Base-by-base conservation (phyloP, 2,888 invertebrate species). In the Polydrusus cervinus region DNA sequence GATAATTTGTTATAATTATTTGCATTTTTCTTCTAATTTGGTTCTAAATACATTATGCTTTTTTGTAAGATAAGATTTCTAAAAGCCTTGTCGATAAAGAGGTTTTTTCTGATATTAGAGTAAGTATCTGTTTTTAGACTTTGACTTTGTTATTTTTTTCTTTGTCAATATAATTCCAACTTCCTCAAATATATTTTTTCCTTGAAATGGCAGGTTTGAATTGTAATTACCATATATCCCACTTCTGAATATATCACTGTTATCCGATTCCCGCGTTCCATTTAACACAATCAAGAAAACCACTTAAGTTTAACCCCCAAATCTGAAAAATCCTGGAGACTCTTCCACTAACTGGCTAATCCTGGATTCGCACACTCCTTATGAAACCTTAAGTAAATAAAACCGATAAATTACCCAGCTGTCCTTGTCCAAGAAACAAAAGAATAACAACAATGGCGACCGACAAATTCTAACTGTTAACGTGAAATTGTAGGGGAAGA, bases 381-480 rank as follows among this genome's bases (percentile, higher is more conserved):
- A 70, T 60, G 65, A 77, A 77, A 74, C 68, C 74, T 77, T 76
- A 78, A 76, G 78, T 79, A 81, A 81, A 81, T 80, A 80, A 78
- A 78, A 71, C 78, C 76, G 69, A 80, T 80, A 78, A 77, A 80
- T 79, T 78, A 75, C 79, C 45, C 74, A 47, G 74, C 70, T 64
- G 75, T 72, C 76, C 79, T 78, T 79, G 80, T 78, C 74, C 76
- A 81, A 79, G 80, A 81, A 80, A 80, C 80, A 80, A 80, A 81
- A 80, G 78, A 79, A 77, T 79, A 30, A 68, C 53, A 45, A 43
- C 68, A 65, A 66, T 40, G 61, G 64, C 47, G 61, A 71, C 71
- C 68, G 65, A 76, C 77, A 62, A 74, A 77, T 70, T 77, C 43
- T 68, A 67, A 53, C 47, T 65, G 67, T 68, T 74, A 77, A 75